Percentiles rank a stretch among this genome's conserved stretches.
These are phyloP conservation scores for Pseudorhombus dupliciocellatus DNA, from an alignment of 2,113 vertebrate genomes.

Conservation along the genomic window DNA sequence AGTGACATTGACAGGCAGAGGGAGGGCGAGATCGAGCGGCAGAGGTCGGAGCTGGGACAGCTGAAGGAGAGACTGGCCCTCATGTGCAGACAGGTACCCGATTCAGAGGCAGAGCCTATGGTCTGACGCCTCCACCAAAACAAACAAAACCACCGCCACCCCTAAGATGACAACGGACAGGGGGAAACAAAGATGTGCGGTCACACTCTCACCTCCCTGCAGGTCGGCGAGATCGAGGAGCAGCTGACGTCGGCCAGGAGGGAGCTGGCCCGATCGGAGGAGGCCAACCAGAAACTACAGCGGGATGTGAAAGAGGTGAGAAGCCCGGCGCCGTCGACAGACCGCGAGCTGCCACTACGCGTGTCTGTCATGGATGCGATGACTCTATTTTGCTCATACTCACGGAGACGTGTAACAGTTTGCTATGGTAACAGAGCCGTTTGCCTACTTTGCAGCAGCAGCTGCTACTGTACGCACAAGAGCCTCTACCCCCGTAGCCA, in stretches of 20 bases:
- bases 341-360: constrained; percentile 21
- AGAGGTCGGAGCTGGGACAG: constrained; percentile 88
- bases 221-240: constrained; percentile 92
- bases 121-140: background rate
- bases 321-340: constrained; percentile 4
- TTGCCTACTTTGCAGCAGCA: constrained; percentile 46
- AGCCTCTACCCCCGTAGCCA: constrained; percentile 29
- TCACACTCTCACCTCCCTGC: constrained; percentile 19
- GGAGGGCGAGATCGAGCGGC: constrained; percentile 87
- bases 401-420: constrained; percentile 27
- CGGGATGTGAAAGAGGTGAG: constrained; percentile 91
- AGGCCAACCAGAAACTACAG: constrained; percentile 90
- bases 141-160: background rate
- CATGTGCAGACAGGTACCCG: constrained; percentile 87
- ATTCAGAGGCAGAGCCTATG: background rate
- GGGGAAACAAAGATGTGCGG: background rate
- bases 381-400: constrained; percentile 29
- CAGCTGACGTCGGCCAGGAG: constrained; percentile 88
- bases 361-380: constrained; percentile 32
- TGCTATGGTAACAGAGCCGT: constrained; percentile 52
- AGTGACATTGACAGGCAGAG: constrained; percentile 79
- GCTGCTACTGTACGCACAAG: constrained; percentile 24
- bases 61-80: constrained; percentile 89
- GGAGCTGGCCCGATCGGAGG: constrained; percentile 90
- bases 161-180: background rate